A percentile compares a stretch with the other conserved stretches of the same genome.
These are phyloP conservation scores for Drosophila infuscata DNA, from an alignment of 2,888 invertebrate genomes.

Conservation along the genomic window DNA sequence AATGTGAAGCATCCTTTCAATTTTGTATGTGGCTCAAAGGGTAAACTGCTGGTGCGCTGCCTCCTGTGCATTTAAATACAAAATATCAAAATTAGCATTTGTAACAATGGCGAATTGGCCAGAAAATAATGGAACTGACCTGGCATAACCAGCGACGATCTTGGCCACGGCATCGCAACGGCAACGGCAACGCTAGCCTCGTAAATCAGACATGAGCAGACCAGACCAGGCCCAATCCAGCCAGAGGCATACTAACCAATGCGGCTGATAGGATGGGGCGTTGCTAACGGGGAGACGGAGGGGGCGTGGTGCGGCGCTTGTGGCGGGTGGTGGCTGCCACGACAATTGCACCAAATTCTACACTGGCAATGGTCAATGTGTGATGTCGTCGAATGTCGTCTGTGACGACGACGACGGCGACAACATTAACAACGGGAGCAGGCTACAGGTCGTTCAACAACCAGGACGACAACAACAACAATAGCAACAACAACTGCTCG, in stretches of 20 bases:
- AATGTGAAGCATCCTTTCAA: neutral
- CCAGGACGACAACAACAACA: slow-evolving; percentile 28
- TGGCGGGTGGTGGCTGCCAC: slow-evolving; percentile 36
- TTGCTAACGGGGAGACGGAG: neutral
- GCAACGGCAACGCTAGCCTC: slow-evolving; percentile 45
- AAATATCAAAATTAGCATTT: slow-evolving; percentile 84
- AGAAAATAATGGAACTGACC: slow-evolving; percentile 81
- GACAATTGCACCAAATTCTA: slow-evolving; percentile 76
- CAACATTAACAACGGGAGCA: slow-evolving; percentile 79
- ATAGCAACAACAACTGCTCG: slow-evolving; percentile 35
- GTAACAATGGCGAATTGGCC: slow-evolving; percentile 83
- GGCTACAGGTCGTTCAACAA: slow-evolving; percentile 60
- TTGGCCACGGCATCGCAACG: slow-evolving; percentile 55
- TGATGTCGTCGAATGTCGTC: slow-evolving; percentile 83
- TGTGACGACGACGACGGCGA: slow-evolving; percentile 74
- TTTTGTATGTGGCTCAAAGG: slow-evolving; percentile 9
- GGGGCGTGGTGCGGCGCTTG: neutral
- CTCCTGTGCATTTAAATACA: slow-evolving; percentile 81
- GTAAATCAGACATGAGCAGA: slow-evolving; percentile 70
- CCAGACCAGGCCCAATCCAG: slow-evolving; percentile 1
- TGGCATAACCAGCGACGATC: slow-evolving; percentile 71
- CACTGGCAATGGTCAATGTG: slow-evolving; percentile 76
- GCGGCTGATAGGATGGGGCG: slow-evolving; percentile 1
- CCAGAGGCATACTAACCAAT: slow-evolving; percentile 2
- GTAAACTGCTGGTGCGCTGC: slow-evolving; percentile 43